A percentile compares a stretch with the other conserved stretches of the same genome.
These are phyloP conservation scores for Alcis repandata DNA, from an alignment of 2,888 invertebrate species.

Conservation along the genomic window DNA sequence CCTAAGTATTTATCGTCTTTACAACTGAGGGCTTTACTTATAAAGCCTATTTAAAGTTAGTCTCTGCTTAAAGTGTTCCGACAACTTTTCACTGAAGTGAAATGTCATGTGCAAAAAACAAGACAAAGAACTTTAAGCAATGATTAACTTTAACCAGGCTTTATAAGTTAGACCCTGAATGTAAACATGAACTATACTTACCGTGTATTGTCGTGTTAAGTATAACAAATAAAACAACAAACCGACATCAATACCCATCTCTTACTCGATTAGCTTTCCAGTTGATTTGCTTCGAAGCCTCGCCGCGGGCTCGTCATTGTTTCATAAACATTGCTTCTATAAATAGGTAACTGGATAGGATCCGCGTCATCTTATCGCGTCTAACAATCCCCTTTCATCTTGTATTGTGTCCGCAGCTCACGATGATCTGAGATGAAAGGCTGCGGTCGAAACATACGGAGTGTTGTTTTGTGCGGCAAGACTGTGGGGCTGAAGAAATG, in stretches of 20 bases:
- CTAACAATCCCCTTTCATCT: conserved; percentile 69
- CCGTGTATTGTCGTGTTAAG: neutral
- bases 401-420: conserved; percentile 66
- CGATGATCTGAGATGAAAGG: conserved; percentile 61
- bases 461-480: neutral
- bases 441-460: conserved; percentile 43
- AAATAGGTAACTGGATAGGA: conserved; percentile 42
- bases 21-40: too few relatives aligned
- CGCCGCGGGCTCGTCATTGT: conserved; percentile 16
- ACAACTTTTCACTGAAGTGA: too few relatives aligned
- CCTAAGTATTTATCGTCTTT: too few relatives aligned
- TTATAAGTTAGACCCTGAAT: neutral
- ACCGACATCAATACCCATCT: conserved; percentile 19
- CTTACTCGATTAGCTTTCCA: conserved; percentile 49
- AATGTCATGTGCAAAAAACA: too few relatives aligned
- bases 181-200: neutral
- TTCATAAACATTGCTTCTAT: conserved; percentile 40
- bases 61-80: too few relatives aligned
- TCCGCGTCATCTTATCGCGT: conserved; percentile 54
- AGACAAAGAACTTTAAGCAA: too few relatives aligned
- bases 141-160: too few relatives aligned
- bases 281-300: conserved; percentile 11
- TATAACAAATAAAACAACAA: neutral
- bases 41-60: too few relatives aligned
- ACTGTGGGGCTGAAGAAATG: too few relatives aligned